Evolutionary conservation across 2,888 invertebrate species (phyloP), one percentile per base, ranked within the genome.

Genomic region (Tethea ocularis): DNA sequence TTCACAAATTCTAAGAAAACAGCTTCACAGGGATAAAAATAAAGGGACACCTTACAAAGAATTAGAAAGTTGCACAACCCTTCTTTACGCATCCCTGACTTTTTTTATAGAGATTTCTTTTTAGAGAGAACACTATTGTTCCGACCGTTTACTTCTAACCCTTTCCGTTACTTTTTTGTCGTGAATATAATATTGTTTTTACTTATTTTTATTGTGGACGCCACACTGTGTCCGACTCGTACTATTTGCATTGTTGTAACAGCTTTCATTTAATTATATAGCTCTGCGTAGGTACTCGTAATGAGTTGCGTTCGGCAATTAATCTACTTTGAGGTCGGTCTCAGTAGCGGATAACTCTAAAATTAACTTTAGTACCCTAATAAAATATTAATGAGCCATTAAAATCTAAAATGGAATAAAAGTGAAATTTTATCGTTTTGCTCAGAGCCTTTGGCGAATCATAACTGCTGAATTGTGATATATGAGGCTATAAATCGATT

Each of bases 31-130:
- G 68, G 72, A 77, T 67, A 65, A 62, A 65, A 77, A 78, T 77
- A 85, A 86, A 84, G 73, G 77, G 80, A 82, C 84, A 89, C 87
- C 88, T 91, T 83, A 91, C 90, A 91, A 92, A 83, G 89, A 80
- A 87, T 89, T 91, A 89, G 93, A 93, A 93, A 93, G 93, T 93
- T 93, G 87, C 84, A 88, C 91, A 93, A 93, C 92, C 91, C 91
- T 92, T 89, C 77, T 85, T 86, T 88, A 85, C 86, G 83, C 81
- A 78, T 84, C 84, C 80, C 80, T 78, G 80, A 77, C 67, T 82
- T 86, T 86, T 46, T 88, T 89, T 88, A 81, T 82, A 78, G 78
- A 71, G 81, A 82, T 82, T 83, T 33, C 33, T 33, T 87, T 89
- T 86, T 82, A 84, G 80, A 84, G 84, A 83, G 77, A 80, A 83